Base-by-base conservation (phyloP, 2,113 vertebrate species). In the Mesembrinibis cayennensis region DNA sequence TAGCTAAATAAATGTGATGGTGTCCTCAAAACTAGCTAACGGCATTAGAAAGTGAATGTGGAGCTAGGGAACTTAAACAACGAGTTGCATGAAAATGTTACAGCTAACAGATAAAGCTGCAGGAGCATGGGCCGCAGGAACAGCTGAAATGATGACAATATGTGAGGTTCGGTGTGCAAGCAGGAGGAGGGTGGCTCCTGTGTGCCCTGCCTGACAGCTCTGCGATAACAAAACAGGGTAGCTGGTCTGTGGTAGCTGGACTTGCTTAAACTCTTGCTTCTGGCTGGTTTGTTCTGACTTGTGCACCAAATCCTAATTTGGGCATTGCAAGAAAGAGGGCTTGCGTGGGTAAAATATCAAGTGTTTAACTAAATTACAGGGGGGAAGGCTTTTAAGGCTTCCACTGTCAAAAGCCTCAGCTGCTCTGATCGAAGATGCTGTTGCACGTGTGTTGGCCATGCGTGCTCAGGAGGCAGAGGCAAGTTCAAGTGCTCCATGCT, bases 401-500 rank as follows among this genome's bases (percentile, higher is more conserved):
- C 3, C 12, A 6, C 16, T 59, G 29, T 32, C 26, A 7, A 5
- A 34, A 25, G 59, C 23, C 58, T 84, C 61, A 82, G 82, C 74
- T 76, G 91, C 66, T 79, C 2, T 3, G 12, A 7, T 8, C 5
- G 2, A 12, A 59, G 56, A 38, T 92, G 53, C 55, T 29, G 3
- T 13, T 61, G 74, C 59, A 26, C 26, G 11, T 4, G 16, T 61
- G 73, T 26, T 79, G 70, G 16, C 82, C 16, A 6, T 1, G 11
- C 12, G 49, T 90, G 73, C 29, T 59, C 2, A 1, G 2, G 73
- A 30, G 55, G 50, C 78, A 66, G n/a, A 47, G 55, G n/a, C 9
- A 1, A 23, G 3, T 12, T 29, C 10, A 0, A 0, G 10, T 59
- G 36, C n/a, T 71, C 20, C 3, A 1, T 73, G 80, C 61, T 80